phyloP scores from a whole-genome alignment of 23 tunicate species.

The Ciona savignyi region DNA sequence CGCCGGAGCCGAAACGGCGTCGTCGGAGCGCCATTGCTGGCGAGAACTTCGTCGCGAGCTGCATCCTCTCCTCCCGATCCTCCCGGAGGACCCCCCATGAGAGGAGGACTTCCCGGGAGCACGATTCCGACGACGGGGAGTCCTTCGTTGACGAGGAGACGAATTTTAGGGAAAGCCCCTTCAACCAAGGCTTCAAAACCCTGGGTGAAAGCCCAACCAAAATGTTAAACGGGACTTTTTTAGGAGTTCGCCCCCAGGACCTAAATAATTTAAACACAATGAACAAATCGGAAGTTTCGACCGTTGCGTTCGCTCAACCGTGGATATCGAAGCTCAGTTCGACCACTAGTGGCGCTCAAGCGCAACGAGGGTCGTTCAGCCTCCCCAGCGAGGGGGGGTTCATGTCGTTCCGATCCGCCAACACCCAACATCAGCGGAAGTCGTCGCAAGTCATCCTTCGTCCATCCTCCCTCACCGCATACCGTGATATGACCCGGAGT shows the following conservation, averaged over 20 bases:
- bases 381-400: slow-evolving; percentile 9
- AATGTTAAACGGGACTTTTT: slow-evolving; percentile 45
- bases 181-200: background rate
- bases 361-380: slow-evolving; percentile 17
- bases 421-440: background rate
- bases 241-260: slow-evolving; percentile 91
- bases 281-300: slow-evolving; percentile 3
- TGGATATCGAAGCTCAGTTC: slow-evolving; percentile 31
- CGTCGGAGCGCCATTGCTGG: slow-evolving; percentile 78
- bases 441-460: slow-evolving; percentile 3
- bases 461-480: slow-evolving; percentile 36
- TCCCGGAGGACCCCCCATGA: slow-evolving; percentile 10
- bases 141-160: slow-evolving; percentile 12
- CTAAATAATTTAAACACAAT: slow-evolving; percentile 33
- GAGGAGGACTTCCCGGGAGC: slow-evolving; percentile 5
- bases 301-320: slow-evolving; percentile 43
- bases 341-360: background rate
- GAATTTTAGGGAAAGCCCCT: background rate
- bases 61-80: slow-evolving; percentile 32
- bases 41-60: slow-evolving; percentile 69
- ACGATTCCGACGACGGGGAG: background rate
- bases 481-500: slow-evolving; percentile 50
- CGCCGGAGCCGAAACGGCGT: slow-evolving; percentile 23
- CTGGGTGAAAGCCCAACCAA: background rate
- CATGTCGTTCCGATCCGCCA: slow-evolving; percentile 21